These are phyloP conservation scores for Sycobia sp. DNA, from an alignment of 1,140 invertebrate species.

Conservation along the genomic window DNA sequence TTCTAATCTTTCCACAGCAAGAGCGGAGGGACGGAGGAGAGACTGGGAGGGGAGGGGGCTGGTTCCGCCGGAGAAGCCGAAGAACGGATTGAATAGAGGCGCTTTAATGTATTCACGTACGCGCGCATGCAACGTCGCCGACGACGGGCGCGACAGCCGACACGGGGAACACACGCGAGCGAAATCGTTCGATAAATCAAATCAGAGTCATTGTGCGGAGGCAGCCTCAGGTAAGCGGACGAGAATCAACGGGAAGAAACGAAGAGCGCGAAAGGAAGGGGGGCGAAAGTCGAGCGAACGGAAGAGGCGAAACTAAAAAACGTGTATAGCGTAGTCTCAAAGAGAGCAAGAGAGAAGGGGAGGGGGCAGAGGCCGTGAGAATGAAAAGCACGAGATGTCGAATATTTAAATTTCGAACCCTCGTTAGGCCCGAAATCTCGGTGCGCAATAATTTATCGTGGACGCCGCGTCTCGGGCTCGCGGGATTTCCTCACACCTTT, in stretches of 20 bases:
- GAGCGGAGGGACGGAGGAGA: conserved; percentile 2
- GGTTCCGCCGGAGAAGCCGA: no score
- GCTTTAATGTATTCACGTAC: conserved; percentile 42
- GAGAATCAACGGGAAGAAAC: conserved; percentile 37
- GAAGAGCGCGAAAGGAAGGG: conserved; percentile 19
- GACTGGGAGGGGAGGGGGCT: no score
- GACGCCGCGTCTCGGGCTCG: conserved; percentile 36
- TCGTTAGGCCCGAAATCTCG: conserved; percentile 55
- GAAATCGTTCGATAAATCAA: conserved; percentile 58
- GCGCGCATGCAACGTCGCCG: no score
- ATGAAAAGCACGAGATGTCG: conserved; percentile 51
- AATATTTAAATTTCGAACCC: conserved; percentile 60
- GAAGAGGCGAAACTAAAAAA: conserved; percentile 13
- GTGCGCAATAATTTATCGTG: conserved; percentile 58
- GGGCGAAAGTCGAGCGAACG: conserved; percentile 30
- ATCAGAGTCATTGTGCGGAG: conserved; percentile 55
- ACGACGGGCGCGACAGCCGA: background rate
- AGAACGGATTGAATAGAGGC: conserved; percentile 27
- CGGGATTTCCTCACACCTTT: no score
- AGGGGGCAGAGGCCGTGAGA: conserved; percentile 46
- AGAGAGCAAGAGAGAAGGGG: conserved; percentile 7
- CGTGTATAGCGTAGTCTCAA: conserved; percentile 1
- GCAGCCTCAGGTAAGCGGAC: conserved; percentile 48
- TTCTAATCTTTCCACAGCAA: conserved; percentile 31
- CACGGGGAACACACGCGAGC: conserved; percentile 36